Evolutionary conservation across 2,797 vertebrate genomes (phyloP).

Genomic region (Falco peregrinus): DNA sequence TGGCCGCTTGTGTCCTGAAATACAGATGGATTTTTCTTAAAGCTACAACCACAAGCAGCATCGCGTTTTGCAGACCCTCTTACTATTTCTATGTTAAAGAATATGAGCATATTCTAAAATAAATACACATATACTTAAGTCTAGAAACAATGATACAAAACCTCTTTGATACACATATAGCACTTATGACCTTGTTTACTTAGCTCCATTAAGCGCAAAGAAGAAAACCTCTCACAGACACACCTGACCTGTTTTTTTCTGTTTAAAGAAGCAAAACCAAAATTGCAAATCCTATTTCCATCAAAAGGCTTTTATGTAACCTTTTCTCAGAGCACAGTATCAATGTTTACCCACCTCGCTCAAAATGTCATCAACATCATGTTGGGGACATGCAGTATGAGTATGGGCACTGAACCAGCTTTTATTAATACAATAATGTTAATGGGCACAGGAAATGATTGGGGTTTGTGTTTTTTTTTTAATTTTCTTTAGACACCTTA

Average conservation of each 20-base stretch:
- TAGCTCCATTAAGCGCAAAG: background rate
- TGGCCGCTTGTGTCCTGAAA: background rate
- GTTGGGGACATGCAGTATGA: background rate
- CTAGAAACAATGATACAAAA: background rate
- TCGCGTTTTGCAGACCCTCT: background rate
- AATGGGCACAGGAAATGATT: background rate
- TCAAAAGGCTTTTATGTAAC: conserved; percentile 17
- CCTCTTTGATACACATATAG: background rate
- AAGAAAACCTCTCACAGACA: background rate
- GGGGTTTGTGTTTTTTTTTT: background rate
- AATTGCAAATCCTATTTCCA: conserved; percentile 6
- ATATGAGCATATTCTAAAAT: background rate
- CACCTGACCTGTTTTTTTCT: background rate
- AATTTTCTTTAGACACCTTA: background rate
- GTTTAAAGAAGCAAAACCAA: conserved; percentile 10
- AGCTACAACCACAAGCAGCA: background rate
- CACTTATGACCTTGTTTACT: background rate
- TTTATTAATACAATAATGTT: conserved; percentile 16
- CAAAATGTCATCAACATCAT: conserved; percentile 23
- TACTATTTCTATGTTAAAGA: background rate
- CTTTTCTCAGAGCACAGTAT: conserved; percentile 21
- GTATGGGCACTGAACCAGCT: background rate
- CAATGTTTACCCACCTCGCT: conserved; percentile 25
- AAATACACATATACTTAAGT: background rate
- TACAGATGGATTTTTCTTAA: background rate